Base-by-base conservation (phyloP, 37 sponge, comb jelly and placozoan species). In the Haliclona indistincta region DNA sequence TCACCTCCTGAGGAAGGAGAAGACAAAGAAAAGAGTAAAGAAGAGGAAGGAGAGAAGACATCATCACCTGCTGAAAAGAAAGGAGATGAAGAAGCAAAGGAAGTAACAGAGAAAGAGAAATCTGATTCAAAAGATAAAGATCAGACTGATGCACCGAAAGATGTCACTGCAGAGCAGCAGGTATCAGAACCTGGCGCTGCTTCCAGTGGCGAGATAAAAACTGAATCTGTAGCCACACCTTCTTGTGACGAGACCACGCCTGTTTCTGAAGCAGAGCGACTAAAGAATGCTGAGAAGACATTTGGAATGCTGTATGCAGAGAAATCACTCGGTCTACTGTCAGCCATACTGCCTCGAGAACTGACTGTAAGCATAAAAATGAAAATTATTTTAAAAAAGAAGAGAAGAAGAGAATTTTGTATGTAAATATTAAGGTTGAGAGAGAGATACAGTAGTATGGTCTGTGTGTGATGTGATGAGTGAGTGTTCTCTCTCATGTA, bases 311-410 rank as follows among this genome's bases (percentile, higher is more conserved):
- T 76, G 1, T 36, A 11, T 38, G 32, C 83, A 15, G 75, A 84
- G 33, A 56, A 37, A 19, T 29, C 53, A 11, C 56, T 90, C 47
- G 81, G 85, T 30, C 53, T 84, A 51, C 56, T 90, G 29, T 74
- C 80, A 13, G 69, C 69, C 25, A 68, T 83, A 26, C 71, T 89
- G 34, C 84, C 89, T 0, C 56, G 79, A 13, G 84, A 83, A 40
- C 35, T 53, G 30, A 33, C 47, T 47, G 86, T 85, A 30, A 65
- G 86, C 32, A 54, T 2, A 5, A 5, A 4, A 11, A n/a, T 68
- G n/a, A 30, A 7, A 58, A 11, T 4, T 71, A 11, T 4, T 53
- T 20, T n/a, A 60, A 60, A n/a, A n/a, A 20, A n/a, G 10, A 20
- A n/a, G n/a, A n/a, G n/a, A n/a, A n/a, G n/a, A n/a, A n/a, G n/a